A percentile compares a stretch with the other conserved stretches of the same genome.
Conservation (phyloP, 2,888 invertebrate genomes). For the Perizoma affinitatum region DNA sequence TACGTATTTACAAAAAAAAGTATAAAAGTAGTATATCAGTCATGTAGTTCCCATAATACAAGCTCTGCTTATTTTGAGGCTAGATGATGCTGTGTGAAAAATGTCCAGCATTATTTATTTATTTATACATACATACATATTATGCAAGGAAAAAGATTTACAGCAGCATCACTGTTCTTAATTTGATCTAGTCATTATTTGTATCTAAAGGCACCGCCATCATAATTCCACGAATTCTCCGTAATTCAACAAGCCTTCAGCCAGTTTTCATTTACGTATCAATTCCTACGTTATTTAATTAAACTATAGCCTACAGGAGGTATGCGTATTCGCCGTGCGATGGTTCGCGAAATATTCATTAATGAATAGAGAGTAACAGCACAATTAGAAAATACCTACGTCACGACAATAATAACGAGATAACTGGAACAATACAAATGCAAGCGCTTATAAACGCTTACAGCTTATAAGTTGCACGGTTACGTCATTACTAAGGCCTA, state of each 20-base stretch:
- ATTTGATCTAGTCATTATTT: too few species aligned
- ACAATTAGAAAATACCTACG: slow-evolving; percentile 39
- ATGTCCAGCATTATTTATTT: too few species aligned
- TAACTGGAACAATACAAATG: slow-evolving; percentile 17
- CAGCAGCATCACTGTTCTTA: too few species aligned
- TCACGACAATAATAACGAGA: slow-evolving; percentile 31
- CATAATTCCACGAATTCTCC: neutral
- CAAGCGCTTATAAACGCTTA: neutral
- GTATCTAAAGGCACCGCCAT: too few species aligned
- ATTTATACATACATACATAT: too few species aligned
- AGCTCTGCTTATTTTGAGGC: too few species aligned
- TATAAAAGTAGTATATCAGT: too few species aligned
- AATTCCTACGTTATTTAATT: slow-evolving; percentile 16
- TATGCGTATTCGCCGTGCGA: slow-evolving; percentile 8
- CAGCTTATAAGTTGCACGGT: neutral
- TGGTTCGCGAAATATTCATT: slow-evolving; percentile 20
- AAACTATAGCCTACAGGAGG: slow-evolving; percentile 15
- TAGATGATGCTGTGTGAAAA: too few species aligned
- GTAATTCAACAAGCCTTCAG: too few species aligned
- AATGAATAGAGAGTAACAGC: slow-evolving; percentile 35
- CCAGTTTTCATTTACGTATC: neutral
- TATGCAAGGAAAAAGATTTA: too few species aligned
- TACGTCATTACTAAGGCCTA: neutral
- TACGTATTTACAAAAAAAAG: too few species aligned
- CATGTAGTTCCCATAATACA: too few species aligned